phyloP scores from a whole-genome alignment of 1,140 invertebrate genomes.

The Lamellibrachia luymesi region DNA sequence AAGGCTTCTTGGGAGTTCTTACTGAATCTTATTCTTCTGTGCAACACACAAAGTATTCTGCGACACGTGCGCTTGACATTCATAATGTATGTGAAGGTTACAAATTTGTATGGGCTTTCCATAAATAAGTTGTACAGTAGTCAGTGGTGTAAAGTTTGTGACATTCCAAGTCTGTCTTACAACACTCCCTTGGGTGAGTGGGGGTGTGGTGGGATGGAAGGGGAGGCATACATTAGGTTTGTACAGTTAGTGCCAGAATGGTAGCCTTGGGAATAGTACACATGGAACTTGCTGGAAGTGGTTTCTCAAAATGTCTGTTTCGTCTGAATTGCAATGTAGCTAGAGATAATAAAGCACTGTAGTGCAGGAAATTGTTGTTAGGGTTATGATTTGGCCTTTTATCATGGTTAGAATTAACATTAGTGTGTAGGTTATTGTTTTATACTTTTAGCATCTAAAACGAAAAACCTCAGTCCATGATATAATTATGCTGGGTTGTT shows the following conservation, averaged over 20 bases:
- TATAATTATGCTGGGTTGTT: neutral
- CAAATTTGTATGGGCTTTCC: neutral
- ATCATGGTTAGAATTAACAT: too few relatives aligned
- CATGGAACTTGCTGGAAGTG: neutral
- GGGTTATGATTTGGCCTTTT: neutral
- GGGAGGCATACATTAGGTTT: neutral
- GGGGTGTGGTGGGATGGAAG: neutral
- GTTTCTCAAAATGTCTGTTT: neutral
- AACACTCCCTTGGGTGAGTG: neutral
- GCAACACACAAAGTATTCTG: neutral
- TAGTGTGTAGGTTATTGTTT: too few relatives aligned
- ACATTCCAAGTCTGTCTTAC: neutral
- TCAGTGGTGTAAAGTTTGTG: neutral
- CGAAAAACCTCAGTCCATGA: neutral
- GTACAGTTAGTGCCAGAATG: neutral
- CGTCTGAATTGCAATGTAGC: neutral
- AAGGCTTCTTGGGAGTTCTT: neutral
- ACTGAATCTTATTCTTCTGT: neutral
- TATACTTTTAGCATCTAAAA: neutral
- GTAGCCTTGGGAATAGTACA: neutral
- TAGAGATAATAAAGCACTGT: neutral
- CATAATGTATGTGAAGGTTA: neutral
- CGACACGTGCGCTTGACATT: neutral
- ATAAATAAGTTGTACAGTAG: neutral
- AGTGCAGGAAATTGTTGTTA: neutral